Evolutionary conservation across 2,113 vertebrate genomes (phyloP).

Genomic region (Cyanoramphus novaezelandiae): DNA sequence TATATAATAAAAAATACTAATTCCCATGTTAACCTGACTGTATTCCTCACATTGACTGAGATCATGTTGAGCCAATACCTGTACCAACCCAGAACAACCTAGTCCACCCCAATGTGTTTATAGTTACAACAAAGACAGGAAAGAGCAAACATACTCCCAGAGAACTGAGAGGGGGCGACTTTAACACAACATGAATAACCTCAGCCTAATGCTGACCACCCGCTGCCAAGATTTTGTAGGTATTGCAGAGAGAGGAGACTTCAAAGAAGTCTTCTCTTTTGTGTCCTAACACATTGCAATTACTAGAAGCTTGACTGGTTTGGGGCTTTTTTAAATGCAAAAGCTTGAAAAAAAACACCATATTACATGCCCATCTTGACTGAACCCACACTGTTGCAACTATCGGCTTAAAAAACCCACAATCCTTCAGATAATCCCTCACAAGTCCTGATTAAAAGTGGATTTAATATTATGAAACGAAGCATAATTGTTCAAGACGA

Average conservation of each 20-base stretch:
- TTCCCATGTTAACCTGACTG: not conserved
- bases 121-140: not conserved
- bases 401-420: not conserved
- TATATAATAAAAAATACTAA: not conserved
- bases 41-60: not conserved
- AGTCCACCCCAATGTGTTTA: not conserved
- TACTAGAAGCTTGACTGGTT: not conserved
- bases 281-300: not conserved
- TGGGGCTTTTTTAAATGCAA: not conserved
- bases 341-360: not conserved
- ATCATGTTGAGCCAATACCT: accelerated
- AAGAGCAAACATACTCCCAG: not conserved
- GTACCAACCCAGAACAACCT: not conserved
- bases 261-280: not conserved
- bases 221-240: not conserved
- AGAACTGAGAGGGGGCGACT: not conserved
- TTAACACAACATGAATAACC: not conserved
- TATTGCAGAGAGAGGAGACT: not conserved
- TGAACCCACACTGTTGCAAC: not conserved
- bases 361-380: not conserved
- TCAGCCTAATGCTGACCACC: not conserved
- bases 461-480: conserved; percentile 29
- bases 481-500: not conserved
- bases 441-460: not conserved
- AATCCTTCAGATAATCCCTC: not conserved